phyloP scores from a whole-genome alignment of 2,888 invertebrate genomes.

The Mythimna lalbum region DNA sequence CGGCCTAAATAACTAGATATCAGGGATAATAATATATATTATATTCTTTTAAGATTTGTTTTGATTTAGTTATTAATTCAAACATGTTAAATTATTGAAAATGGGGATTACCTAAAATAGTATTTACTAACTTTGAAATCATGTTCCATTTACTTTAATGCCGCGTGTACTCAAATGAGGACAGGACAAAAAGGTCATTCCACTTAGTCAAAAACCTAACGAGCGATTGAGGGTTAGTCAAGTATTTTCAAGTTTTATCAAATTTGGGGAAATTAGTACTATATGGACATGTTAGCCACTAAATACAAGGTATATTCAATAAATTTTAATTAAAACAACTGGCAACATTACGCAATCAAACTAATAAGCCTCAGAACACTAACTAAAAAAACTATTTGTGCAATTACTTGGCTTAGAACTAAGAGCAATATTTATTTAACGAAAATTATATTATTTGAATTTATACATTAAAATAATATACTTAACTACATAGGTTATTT shows the following conservation, averaged over 20 bases:
- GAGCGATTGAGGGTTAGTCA: background rate
- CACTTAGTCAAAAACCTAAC: background rate
- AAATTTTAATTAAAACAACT: constrained; percentile 68
- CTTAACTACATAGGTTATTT: background rate
- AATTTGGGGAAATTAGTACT: constrained; percentile 63
- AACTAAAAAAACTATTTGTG: constrained; percentile 46
- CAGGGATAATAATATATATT: constrained; percentile 7
- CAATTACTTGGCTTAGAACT: constrained; percentile 31
- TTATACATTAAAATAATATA: constrained; percentile 20
- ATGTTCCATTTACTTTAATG: background rate
- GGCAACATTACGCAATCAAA: constrained; percentile 63
- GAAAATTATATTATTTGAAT: constrained; percentile 1
- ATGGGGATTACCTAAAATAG: background rate
- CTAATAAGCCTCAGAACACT: constrained; percentile 54
- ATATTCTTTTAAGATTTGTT: background rate
- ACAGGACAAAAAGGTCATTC: background rate
- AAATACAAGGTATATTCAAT: constrained; percentile 62
- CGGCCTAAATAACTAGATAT: constrained; percentile 9
- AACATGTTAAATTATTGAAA: background rate
- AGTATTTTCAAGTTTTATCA: background rate
- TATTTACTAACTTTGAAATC: background rate
- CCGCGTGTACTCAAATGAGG: constrained; percentile 1
- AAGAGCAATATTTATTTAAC: constrained; percentile 3
- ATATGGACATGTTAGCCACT: constrained; percentile 71
- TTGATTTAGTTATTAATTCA: background rate